These are phyloP conservation scores for Emydura subglobosa DNA, from an alignment of 2,113 vertebrate genomes.

Conservation along the genomic window DNA sequence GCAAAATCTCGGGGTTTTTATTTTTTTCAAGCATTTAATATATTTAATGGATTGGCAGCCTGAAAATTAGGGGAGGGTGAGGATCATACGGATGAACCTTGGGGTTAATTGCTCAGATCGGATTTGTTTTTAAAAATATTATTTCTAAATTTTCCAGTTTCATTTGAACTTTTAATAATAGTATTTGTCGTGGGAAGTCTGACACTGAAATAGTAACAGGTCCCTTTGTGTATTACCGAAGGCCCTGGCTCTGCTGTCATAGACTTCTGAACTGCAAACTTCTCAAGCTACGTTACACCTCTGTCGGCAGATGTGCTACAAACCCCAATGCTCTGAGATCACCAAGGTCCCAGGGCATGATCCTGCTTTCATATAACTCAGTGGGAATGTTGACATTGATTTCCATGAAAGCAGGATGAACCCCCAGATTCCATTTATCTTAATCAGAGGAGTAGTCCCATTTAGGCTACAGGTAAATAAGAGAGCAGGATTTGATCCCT, in stretches of 20 bases:
- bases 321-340: background rate
- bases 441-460: background rate
- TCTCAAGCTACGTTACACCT: too few relatives aligned
- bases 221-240: background rate
- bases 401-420: background rate
- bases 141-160: background rate
- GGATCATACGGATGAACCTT: too few relatives aligned
- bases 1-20: background rate
- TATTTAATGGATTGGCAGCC: background rate
- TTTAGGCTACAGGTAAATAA: background rate
- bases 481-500: background rate
- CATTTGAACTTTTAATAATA: background rate
- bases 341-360: background rate
- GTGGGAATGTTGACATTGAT: background rate
- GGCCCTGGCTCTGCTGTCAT: background rate
- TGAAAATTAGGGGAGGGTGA: too few relatives aligned
- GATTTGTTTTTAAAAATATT: background rate
- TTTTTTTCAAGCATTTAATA: background rate
- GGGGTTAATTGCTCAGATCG: background rate
- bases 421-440: background rate
- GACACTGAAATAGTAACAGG: background rate
- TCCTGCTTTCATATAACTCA: background rate
- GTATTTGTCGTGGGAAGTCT: background rate
- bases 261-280: background rate
- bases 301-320: background rate